These are phyloP conservation scores for Phaenicophaeus curvirostris DNA, from an alignment of 2,797 vertebrate genomes.

Conservation along the genomic window DNA sequence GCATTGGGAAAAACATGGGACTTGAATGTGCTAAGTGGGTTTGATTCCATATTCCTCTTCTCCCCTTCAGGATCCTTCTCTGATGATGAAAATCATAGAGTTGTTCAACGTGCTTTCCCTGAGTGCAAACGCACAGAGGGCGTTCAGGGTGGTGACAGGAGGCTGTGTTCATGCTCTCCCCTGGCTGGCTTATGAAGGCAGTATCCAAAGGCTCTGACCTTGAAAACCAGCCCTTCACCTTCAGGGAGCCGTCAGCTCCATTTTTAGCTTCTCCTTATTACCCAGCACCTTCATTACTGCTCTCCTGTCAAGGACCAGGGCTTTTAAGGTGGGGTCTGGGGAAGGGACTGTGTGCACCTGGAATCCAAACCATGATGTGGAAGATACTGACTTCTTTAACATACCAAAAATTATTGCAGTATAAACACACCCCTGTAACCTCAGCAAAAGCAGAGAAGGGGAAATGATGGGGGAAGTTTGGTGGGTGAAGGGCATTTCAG, in stretches of 20 bases:
- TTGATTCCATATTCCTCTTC: constrained; percentile 33
- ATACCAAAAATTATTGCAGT: constrained; percentile 73
- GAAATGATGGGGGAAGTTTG: background rate
- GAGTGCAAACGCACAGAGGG: background rate
- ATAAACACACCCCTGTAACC: constrained; percentile 50
- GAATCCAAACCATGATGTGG: constrained; percentile 38
- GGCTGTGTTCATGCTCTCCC: background rate
- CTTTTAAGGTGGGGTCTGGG: constrained; percentile 26
- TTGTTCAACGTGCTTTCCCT: background rate
- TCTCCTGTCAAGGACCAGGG: background rate
- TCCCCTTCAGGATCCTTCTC: background rate
- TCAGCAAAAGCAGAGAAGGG: constrained; percentile 32
- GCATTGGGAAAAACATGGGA: constrained; percentile 24
- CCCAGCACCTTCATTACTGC: background rate
- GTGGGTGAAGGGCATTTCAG: background rate
- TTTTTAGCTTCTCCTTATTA: background rate
- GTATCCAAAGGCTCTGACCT: background rate
- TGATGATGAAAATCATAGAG: background rate
- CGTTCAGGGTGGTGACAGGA: fast-evolving
- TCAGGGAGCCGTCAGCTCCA: background rate
- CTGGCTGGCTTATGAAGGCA: background rate
- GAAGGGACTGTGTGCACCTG: background rate
- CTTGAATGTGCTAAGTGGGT: constrained; percentile 25
- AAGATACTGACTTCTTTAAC: constrained; percentile 58
- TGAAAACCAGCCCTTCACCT: background rate